Conservation (phyloP, 2,888 invertebrate genomes). For the Eupithecia insigniata region DNA sequence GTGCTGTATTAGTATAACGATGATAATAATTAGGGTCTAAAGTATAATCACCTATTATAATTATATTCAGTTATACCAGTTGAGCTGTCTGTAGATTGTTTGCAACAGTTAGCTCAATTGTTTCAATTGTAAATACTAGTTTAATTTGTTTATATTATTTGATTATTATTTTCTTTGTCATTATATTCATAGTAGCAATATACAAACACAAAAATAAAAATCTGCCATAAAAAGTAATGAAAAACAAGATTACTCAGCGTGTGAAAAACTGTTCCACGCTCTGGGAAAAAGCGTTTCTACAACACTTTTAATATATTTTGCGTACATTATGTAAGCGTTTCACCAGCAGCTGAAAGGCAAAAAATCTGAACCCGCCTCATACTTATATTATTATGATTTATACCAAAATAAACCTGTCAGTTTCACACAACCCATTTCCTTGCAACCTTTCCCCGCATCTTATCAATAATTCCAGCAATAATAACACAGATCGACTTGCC, state of each 20-base stretch:
- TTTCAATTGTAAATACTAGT: no score
- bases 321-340: slow-evolving; percentile 7
- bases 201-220: not conserved
- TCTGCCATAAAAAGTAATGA: not conserved
- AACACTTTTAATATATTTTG: slow-evolving; percentile 14
- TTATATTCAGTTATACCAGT: no score
- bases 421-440: slow-evolving; percentile 18
- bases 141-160: no score
- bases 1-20: no score
- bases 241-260: not conserved
- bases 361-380: slow-evolving; percentile 12
- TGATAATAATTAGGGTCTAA: no score
- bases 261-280: slow-evolving; percentile 5
- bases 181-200: not conserved
- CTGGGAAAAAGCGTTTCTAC: slow-evolving; percentile 3
- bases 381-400: slow-evolving; percentile 17
- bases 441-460: slow-evolving; percentile 14
- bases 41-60: no score
- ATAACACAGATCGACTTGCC: slow-evolving; percentile 29
- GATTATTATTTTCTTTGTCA: no score
- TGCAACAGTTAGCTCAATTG: no score
- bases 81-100: no score
- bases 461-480: slow-evolving; percentile 33
- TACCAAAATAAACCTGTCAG: slow-evolving; percentile 24
- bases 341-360: slow-evolving; percentile 11